These are phyloP conservation scores for Pardalotus punctatus DNA, from an alignment of 2,113 vertebrate species.

Conservation along the genomic window DNA sequence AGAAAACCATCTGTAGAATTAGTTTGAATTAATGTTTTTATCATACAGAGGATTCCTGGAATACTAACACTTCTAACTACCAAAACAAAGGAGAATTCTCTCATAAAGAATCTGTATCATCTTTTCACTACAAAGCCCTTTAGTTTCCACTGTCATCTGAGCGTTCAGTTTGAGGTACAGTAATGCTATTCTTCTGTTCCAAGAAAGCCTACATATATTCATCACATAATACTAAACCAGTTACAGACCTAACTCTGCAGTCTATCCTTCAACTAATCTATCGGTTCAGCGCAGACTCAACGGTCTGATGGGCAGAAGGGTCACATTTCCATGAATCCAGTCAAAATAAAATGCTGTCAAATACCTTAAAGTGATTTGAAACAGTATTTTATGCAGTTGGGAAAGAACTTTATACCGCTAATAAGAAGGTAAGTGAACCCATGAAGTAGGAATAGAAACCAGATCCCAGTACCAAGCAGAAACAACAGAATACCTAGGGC, in stretches of 20 bases:
- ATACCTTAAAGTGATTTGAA: background rate
- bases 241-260: background rate
- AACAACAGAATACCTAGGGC: background rate
- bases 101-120: background rate
- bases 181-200: background rate
- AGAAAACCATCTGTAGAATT: background rate
- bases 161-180: background rate
- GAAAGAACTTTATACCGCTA: background rate
- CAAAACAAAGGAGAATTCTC: background rate
- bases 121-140: background rate
- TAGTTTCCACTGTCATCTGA: background rate
- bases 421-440: background rate
- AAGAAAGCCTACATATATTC: background rate
- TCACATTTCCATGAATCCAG: background rate
- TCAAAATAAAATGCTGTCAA: background rate
- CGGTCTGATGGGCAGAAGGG: background rate
- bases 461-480: background rate
- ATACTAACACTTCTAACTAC: background rate
- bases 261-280: background rate
- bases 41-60: background rate
- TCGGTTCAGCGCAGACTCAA: background rate
- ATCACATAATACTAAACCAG: background rate
- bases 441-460: background rate
- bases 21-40: background rate
- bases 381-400: background rate